phyloP scores from a whole-genome alignment of 2,113 vertebrate genomes.

The Leucoraja erinaceus region DNA sequence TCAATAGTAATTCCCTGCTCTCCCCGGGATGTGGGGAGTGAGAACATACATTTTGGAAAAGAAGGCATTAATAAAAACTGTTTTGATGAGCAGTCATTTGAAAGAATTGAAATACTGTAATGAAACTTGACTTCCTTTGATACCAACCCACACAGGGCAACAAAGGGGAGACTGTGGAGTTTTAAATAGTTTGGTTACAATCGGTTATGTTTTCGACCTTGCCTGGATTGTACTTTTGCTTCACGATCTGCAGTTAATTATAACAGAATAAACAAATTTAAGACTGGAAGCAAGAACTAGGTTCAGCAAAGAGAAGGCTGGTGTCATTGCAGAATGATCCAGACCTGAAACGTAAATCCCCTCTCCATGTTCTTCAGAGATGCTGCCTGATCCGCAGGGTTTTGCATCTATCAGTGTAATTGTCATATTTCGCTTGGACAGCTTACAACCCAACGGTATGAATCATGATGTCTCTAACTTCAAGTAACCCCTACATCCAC shows the following conservation, averaged over 20 bases:
- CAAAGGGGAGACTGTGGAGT: neutral
- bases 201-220: neutral
- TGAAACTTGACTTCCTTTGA: conserved; percentile 26
- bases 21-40: neutral
- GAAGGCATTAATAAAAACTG: conserved; percentile 12
- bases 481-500: no score
- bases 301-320: neutral
- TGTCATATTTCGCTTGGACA: no score
- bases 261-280: neutral
- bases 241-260: neutral
- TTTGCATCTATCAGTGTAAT: no score
- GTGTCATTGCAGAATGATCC: no score
- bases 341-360: no score
- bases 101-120: conserved; percentile 25
- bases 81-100: neutral
- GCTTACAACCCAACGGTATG: no score
- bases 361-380: no score
- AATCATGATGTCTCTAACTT: no score
- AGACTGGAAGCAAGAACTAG: neutral
- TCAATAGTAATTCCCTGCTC: neutral
- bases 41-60: conserved; percentile 2
- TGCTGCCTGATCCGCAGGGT: no score
- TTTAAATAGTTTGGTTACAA: neutral
- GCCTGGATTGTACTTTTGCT: neutral
- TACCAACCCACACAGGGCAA: conserved; percentile 14